Evolutionary conservation across 2,888 invertebrate genomes (phyloP).

Genomic region (Scaeva pyrastri): DNA sequence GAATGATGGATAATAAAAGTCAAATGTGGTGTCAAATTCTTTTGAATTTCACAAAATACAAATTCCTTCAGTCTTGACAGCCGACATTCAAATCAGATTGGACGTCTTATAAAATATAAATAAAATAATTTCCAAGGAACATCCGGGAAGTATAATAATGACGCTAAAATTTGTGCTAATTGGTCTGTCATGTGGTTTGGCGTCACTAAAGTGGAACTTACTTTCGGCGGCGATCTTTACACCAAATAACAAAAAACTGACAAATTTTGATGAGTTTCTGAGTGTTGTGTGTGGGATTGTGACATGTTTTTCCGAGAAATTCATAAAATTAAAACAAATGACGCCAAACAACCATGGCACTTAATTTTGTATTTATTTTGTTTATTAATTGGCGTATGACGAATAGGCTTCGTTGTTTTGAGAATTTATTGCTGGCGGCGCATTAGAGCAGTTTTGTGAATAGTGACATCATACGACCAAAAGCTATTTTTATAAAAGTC

Average conservation of each 20-base stretch:
- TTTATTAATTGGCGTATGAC: constrained; percentile 71
- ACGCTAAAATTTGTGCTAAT: constrained; percentile 73
- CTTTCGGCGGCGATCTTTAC: constrained; percentile 4
- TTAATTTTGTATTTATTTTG: constrained; percentile 3
- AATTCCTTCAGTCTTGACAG: constrained; percentile 20
- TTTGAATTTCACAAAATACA: constrained; percentile 53
- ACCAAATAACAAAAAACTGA: constrained; percentile 27
- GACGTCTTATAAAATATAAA: constrained; percentile 45
- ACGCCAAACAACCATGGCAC: constrained; percentile 38
- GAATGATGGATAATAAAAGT: constrained; percentile 45
- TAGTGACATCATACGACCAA: background rate
- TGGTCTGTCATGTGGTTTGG: constrained; percentile 75
- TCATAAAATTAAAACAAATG: constrained; percentile 44
- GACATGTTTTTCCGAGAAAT: constrained; percentile 70
- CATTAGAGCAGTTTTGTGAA: background rate
- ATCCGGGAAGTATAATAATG: constrained; percentile 72
- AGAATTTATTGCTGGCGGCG: constrained; percentile 5
- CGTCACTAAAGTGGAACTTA: constrained; percentile 46
- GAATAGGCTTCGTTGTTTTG: constrained; percentile 39
- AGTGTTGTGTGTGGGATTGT: constrained; percentile 62
- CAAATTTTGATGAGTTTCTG: constrained; percentile 56
- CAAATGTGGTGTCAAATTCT: constrained; percentile 70
- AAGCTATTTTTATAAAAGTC: no score
- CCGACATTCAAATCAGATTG: constrained; percentile 30
- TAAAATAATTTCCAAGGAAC: constrained; percentile 50